phyloP scores from a whole-genome alignment of 2,888 invertebrate genomes.

The Apotomis capreana region DNA sequence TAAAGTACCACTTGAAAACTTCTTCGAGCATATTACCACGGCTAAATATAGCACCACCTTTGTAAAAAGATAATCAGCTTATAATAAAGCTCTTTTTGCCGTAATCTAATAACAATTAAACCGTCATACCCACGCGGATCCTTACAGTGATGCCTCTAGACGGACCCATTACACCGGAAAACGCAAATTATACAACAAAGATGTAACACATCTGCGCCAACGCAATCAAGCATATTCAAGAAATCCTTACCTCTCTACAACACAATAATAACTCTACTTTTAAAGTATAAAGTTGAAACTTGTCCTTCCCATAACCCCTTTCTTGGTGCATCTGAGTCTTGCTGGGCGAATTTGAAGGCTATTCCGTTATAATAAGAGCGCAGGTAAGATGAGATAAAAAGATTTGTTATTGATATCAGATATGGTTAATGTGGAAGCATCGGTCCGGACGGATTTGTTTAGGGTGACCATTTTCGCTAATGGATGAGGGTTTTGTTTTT shows the following conservation, averaged over 20 bases:
- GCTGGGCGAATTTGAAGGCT: conserved; percentile 51
- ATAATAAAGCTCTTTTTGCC: conserved; percentile 43
- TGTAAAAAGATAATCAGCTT: conserved; percentile 28
- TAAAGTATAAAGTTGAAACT: neutral
- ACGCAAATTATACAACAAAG: conserved; percentile 82
- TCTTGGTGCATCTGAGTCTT: conserved; percentile 31
- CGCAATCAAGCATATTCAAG: conserved; percentile 52
- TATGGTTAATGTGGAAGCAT: conserved; percentile 78
- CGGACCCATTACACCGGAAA: conserved; percentile 79
- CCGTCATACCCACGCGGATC: conserved; percentile 52
- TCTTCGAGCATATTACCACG: conserved; percentile 3
- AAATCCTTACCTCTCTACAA: neutral
- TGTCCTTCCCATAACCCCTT: neutral
- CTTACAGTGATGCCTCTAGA: conserved; percentile 68
- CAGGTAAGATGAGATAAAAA: conserved; percentile 52
- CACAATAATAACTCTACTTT: neutral
- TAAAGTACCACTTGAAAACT: conserved; percentile 6
- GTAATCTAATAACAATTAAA: conserved; percentile 62
- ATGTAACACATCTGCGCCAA: conserved; percentile 78
- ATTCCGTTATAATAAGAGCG: conserved; percentile 49
- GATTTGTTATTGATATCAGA: conserved; percentile 79
- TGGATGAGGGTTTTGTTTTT: neutral
- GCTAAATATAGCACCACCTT: conserved; percentile 23
- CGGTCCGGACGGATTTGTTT: conserved; percentile 67
- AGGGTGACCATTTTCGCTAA: conserved; percentile 56